These are phyloP conservation scores for Colinus virginianus DNA, from an alignment of 2,113 vertebrate species.

Conservation along the genomic window DNA sequence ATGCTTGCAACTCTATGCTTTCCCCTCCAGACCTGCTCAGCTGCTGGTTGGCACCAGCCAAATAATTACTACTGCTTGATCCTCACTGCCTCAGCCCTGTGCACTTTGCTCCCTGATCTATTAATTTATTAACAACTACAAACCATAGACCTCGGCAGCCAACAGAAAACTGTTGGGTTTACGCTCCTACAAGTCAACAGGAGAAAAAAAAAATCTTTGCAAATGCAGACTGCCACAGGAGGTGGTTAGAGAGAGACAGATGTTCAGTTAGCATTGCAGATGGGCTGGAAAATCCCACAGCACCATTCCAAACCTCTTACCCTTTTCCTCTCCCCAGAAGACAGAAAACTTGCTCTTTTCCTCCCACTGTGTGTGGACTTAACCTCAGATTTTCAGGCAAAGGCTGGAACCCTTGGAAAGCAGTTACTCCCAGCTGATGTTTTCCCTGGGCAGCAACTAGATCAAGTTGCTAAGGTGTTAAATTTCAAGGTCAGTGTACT, in stretches of 20 bases:
- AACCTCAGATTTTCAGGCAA: neutral
- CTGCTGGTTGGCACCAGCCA: neutral
- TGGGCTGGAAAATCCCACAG: neutral
- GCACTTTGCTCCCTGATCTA: neutral
- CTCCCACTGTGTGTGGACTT: neutral
- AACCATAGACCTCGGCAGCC: neutral
- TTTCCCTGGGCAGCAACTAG: neutral
- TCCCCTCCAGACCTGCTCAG: neutral
- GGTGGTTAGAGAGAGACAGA: neutral
- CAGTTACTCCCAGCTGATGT: neutral
- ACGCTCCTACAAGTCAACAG: neutral
- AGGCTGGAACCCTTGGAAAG: neutral
- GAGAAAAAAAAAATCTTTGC: neutral
- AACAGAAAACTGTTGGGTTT: neutral
- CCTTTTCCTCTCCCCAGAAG: neutral
- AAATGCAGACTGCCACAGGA: neutral
- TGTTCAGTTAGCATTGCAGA: neutral
- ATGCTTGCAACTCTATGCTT: neutral
- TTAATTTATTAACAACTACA: neutral
- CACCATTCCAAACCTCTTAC: neutral
- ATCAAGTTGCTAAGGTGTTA: neutral
- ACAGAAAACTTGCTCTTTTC: neutral
- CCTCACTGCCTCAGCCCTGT: neutral
- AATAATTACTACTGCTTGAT: neutral
- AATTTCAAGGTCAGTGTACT: neutral